Evolutionary conservation across 2,797 vertebrate species (phyloP), one percentile per base, ranked within the genome.

Genomic region (Tolypeutes matacus): DNA sequence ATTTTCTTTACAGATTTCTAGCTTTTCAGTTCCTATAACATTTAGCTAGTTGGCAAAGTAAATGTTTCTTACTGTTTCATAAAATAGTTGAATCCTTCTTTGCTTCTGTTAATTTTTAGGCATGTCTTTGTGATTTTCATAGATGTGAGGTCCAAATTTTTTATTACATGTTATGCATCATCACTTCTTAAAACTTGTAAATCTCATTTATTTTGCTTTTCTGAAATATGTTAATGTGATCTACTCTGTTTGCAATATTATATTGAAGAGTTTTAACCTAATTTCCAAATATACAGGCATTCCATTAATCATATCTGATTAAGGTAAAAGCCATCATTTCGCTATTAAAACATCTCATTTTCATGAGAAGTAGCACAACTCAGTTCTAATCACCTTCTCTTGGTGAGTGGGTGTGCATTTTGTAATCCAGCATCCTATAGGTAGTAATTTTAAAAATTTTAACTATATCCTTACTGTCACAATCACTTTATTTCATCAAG

Each of bases 401-500:
- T 64, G 46, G 86, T 46, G 5, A 87, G 56, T 64, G 31, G 29
- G 64, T 96, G 49, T 64, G 0, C 29, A 62, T 70, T 94, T 95
- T 96, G 93, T 94, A 96, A 90, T 94, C 86, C 90, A 70, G 46
- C 75, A 95, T 87, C 88, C 91, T 93, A 5, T 76, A 60, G 75
- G 92, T 90, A 96, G 78, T 94, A 94, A 6, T 89, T 85, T 0
- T 60, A 36, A 42, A 21, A 78, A 51, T 91, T 89, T 46, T 81
- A 87, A 46, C 86, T 91, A 78, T 87, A 97, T 96, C 96, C 65
- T 90, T 98, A 91, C 97, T 98, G 65, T 84, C 93, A 77, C 34
- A 93, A 93, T 25, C 96, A 75, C 84, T 18, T 98, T 97, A 96
- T 98, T 98, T 92, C 90, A 95, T 94, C 95, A 97, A 97, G 96